phyloP scores from a whole-genome alignment of 2,113 vertebrate species.

The Otus sunia region DNA sequence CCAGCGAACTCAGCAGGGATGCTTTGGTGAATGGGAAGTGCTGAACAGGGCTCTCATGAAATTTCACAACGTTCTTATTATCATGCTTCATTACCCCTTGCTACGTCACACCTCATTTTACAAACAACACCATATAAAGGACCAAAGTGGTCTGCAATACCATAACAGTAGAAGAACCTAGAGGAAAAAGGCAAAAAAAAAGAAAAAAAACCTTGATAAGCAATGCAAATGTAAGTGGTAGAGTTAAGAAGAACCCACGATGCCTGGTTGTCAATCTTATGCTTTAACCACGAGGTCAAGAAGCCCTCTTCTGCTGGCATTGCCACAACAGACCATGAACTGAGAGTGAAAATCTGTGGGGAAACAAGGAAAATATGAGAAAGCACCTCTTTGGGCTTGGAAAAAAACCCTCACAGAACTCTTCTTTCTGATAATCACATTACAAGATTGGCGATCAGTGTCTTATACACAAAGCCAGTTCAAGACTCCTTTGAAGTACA shows the following conservation, averaged over 20 bases:
- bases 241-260: conserved; percentile 65
- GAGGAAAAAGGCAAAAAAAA: not conserved
- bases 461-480: not conserved
- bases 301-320: conserved; percentile 66
- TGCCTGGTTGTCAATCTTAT: conserved; percentile 64
- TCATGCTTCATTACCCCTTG: conserved; percentile 13
- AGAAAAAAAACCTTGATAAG: not conserved
- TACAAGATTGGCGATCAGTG: not conserved
- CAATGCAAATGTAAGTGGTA: conserved; percentile 47
- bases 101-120: conserved; percentile 46
- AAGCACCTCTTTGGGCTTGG: conserved; percentile 6
- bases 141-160: not conserved
- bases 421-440: not conserved
- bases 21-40: conserved; percentile 11
- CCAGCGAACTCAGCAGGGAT: not conserved
- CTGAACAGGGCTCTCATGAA: conserved; percentile 25
- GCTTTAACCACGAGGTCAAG: conserved; percentile 63
- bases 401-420: conserved; percentile 27
- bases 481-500: not conserved
- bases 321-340: conserved; percentile 68
- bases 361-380: conserved; percentile 68
- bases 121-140: conserved; percentile 32
- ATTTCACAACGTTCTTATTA: not conserved
- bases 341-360: conserved; percentile 70
- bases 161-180: conserved; percentile 4